phyloP scores from a whole-genome alignment of 2,113 vertebrate genomes.

The Leptobrachium leishanense region DNA sequence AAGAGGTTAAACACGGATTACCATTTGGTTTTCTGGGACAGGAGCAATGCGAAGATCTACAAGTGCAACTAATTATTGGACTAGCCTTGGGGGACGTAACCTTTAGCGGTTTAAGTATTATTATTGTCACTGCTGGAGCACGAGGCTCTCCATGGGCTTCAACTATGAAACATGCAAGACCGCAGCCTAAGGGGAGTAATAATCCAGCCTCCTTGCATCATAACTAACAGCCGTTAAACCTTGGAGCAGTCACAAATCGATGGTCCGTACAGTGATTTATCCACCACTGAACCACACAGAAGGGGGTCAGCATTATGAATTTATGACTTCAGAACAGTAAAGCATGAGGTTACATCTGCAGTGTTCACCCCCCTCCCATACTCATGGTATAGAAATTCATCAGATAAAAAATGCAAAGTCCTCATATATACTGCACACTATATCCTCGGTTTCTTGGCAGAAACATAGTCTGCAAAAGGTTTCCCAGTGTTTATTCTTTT shows the following conservation, averaged over 20 bases:
- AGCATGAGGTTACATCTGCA: background rate
- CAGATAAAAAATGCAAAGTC: background rate
- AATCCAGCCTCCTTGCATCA: slow-evolving; percentile 56
- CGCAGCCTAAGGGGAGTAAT: slow-evolving; percentile 42
- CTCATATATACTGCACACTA: too few relatives aligned
- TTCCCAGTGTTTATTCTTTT: too few relatives aligned
- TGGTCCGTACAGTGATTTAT: slow-evolving; percentile 54
- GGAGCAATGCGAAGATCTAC: slow-evolving; percentile 15
- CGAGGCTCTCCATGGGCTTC: slow-evolving; percentile 18
- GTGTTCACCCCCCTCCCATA: background rate
- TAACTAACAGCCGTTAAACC: slow-evolving; percentile 55
- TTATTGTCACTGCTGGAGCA: slow-evolving; percentile 7
- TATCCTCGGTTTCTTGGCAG: too few relatives aligned
- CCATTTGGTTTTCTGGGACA: background rate
- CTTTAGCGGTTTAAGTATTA: slow-evolving; percentile 1
- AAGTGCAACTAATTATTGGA: slow-evolving; percentile 24
- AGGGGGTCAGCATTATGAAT: slow-evolving; percentile 44
- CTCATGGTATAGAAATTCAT: background rate
- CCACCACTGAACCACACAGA: slow-evolving; percentile 43
- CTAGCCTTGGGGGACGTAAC: background rate
- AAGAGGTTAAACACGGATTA: background rate
- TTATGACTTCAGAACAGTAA: background rate
- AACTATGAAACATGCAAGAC: slow-evolving; percentile 55
- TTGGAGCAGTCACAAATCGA: slow-evolving; percentile 46
- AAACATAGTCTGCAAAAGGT: too few relatives aligned